A percentile compares a stretch with the other conserved stretches of the same genome.
Evolutionary conservation across 2,888 invertebrate species (phyloP).

Genomic region (Trisateles emortualis): DNA sequence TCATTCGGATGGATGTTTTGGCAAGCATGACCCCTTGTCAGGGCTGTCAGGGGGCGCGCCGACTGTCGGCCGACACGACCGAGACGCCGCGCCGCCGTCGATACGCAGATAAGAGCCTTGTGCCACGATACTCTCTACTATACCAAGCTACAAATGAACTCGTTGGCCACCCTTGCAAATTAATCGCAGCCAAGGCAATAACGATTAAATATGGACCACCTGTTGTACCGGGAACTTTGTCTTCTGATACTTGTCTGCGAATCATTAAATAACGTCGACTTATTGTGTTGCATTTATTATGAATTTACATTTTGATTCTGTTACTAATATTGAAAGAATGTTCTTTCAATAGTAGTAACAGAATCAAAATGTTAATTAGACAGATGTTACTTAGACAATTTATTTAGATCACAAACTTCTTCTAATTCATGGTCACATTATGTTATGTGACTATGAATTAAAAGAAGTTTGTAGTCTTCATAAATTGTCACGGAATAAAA

Average conservation of each 20-base stretch:
- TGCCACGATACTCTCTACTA: constrained; percentile 36
- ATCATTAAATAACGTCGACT: constrained; percentile 22
- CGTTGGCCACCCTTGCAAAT: constrained; percentile 63
- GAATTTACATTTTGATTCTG: not conserved
- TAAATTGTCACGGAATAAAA: too few relatives aligned
- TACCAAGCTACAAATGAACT: constrained; percentile 52
- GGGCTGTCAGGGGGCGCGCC: constrained; percentile 51
- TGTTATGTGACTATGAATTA: too few relatives aligned
- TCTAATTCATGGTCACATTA: too few relatives aligned
- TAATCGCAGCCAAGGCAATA: constrained; percentile 70
- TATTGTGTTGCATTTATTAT: constrained; percentile 1
- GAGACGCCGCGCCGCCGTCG: constrained; percentile 19
- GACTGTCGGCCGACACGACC: constrained; percentile 23
- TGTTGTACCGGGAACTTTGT: constrained; percentile 59
- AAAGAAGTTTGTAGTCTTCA: too few relatives aligned
- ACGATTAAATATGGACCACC: constrained; percentile 75
- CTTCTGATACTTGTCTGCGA: constrained; percentile 36
- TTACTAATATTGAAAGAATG: too few relatives aligned
- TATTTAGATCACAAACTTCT: too few relatives aligned
- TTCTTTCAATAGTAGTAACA: too few relatives aligned
- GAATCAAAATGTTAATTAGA: too few relatives aligned
- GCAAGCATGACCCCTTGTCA: constrained; percentile 69
- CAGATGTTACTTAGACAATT: too few relatives aligned
- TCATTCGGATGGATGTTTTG: constrained; percentile 67
- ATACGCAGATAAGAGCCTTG: constrained; percentile 27